Conservation (phyloP, 2,113 vertebrate species). For the Calidris pugnax region DNA sequence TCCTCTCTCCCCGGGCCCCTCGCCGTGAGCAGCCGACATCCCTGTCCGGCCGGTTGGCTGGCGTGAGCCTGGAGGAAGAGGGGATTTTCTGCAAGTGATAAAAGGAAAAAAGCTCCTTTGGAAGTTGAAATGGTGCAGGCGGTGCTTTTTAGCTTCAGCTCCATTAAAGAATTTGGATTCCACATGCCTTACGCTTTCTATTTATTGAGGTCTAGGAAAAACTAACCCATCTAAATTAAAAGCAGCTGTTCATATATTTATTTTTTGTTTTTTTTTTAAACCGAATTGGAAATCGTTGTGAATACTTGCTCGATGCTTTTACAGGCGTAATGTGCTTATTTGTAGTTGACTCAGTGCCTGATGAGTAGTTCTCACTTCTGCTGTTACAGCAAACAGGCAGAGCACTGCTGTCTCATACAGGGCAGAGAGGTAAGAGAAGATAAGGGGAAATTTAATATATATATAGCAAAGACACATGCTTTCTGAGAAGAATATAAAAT, state of each 20-base stretch:
- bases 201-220: constrained; percentile 43
- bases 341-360: neutral
- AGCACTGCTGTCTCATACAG: neutral
- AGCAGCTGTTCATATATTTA: neutral
- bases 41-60: neutral
- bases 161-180: constrained; percentile 40
- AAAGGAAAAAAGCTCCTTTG: neutral
- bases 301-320: neutral
- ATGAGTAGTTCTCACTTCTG: neutral
- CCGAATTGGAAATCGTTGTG: neutral
- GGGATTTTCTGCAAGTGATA: neutral
- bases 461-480: neutral
- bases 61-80: neutral
- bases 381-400: neutral
- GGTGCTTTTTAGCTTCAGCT: constrained; percentile 11
- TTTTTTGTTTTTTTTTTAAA: neutral
- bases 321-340: neutral
- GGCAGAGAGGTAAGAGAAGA: neutral
- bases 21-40: neutral
- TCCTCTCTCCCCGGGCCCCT: too few species aligned
- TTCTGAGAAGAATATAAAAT: neutral
- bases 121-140: neutral
- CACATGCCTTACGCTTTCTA: constrained; percentile 40
- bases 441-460: neutral
- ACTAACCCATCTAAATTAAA: neutral